A percentile compares a stretch with the other conserved stretches of the same genome.
These are phyloP conservation scores for Phthorimaea operculella DNA, from an alignment of 1,140 invertebrate species.

Conservation along the genomic window DNA sequence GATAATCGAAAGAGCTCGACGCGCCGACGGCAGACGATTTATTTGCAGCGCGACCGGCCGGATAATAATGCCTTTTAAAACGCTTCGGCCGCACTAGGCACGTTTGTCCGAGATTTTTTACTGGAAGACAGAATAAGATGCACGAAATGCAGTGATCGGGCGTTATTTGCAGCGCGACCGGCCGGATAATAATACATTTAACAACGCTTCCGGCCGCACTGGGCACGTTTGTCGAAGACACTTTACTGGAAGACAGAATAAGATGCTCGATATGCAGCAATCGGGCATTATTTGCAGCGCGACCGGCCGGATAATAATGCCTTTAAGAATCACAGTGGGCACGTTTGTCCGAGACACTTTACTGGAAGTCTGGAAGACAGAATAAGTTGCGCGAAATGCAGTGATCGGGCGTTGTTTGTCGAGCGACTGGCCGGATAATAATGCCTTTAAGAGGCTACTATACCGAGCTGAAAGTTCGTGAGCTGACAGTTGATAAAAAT, in stretches of 20 bases:
- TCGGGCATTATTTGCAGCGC: conserved; percentile 65
- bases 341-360: too few relatives aligned
- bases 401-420: neutral
- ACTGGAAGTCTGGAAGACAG: neutral
- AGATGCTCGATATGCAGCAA: too few relatives aligned
- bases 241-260: too few relatives aligned
- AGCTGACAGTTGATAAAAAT: too few relatives aligned
- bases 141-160: neutral
- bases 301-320: too few relatives aligned
- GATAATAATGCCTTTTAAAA: conserved; percentile 65
- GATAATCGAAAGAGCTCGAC: conserved; percentile 59
- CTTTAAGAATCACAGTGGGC: too few relatives aligned
- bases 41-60: conserved; percentile 64
- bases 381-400: neutral
- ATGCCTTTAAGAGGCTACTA: too few relatives aligned
- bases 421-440: too few relatives aligned
- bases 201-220: too few relatives aligned
- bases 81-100: conserved; percentile 44
- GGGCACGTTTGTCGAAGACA: too few relatives aligned
- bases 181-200: neutral
- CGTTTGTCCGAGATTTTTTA: conserved; percentile 24
- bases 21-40: conserved; percentile 58
- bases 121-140: conserved; percentile 13
- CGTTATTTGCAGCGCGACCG: neutral
- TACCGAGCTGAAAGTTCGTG: too few relatives aligned